Evolutionary conservation across 2,888 invertebrate species (phyloP), one percentile per base, ranked within the genome.

Genomic region (Tenthredo notha): DNA sequence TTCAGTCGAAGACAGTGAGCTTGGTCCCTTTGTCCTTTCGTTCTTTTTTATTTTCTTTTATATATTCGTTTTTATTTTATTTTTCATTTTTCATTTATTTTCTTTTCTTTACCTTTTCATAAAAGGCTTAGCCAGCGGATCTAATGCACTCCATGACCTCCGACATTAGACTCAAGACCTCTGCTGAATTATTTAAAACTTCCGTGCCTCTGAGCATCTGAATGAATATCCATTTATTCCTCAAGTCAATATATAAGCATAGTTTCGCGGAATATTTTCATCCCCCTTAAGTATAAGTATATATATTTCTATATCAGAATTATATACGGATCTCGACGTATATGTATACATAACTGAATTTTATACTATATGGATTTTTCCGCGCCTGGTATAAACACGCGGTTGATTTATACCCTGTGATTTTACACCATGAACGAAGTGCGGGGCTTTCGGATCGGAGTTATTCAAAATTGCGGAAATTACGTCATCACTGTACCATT

Each of bases 71-170:
- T 70, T 25, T 33, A 0, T 18, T 2, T 29, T 37, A 2, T 70
- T 15, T n/a, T 10, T 70, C 15, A 4, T n/a, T 29, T 50, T 37
- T 29, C 37, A 37, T 18, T 74, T 43, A 47, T 43, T 74, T 40
- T 85, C 78, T 84, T 74, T 65, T 75, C 85, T 70, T 80, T 70
- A 25, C 75, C 67, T 47, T 75, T 72, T 84, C 40, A 40, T 58
- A 80, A 80, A 61, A 80, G 61, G 80, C 80, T 80, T 61, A 40
- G 58, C 61, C 37, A 37, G 61, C 80, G 61, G 50, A 65, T 80
- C 89, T 88, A 88, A 89, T 89, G 88, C 88, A 89, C 88, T 88
- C 65, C 80, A 85, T 85, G 84, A 84, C 86, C 84, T 86, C 84
- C 85, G 82, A 85, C 85, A 50, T 78, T 85, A 75, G 86, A 83